Percentiles rank a stretch among this genome's conserved stretches.
phyloP scores from a whole-genome alignment of 2,113 vertebrate genomes.

The Limnothrissa miodon region DNA sequence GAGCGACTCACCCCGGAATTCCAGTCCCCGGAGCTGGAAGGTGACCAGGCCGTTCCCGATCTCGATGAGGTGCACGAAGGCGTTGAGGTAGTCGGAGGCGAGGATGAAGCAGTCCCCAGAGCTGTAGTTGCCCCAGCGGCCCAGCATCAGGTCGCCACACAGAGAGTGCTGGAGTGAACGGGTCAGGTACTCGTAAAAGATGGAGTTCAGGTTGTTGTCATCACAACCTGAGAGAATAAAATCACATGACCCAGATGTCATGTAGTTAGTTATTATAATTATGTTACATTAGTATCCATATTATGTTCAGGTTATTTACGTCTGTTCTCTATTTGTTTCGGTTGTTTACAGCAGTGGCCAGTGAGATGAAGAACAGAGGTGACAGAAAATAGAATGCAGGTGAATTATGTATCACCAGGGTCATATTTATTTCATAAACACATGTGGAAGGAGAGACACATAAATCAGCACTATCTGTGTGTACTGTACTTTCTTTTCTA shows the following conservation, averaged over 20 bases:
- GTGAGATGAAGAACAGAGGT: not conserved
- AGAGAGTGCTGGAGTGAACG: constrained; percentile 92
- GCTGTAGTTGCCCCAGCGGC: constrained; percentile 95
- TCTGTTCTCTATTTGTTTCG: not conserved
- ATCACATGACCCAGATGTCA: not conserved
- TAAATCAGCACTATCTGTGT: not conserved
- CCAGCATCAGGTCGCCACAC: constrained; percentile 90
- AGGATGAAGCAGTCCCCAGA: constrained; percentile 96
- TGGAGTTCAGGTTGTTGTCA: constrained; percentile 95
- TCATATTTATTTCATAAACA: not conserved
- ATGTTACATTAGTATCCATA: not conserved
- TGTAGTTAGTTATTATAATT: not conserved
- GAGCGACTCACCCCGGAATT: constrained; percentile 85
- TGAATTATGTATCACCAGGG: constrained; percentile 1
- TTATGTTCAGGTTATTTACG: not conserved
- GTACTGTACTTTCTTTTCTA: too few species aligned
- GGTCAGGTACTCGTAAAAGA: constrained; percentile 97
- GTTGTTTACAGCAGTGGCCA: not conserved
- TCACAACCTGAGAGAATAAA: constrained; percentile 78
- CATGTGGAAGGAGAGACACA: not conserved
- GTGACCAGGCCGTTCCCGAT: constrained; percentile 95
- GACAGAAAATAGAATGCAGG: not conserved
- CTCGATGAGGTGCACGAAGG: constrained; percentile 94
- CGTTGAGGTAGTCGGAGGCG: constrained; percentile 97
- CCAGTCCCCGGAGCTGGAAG: constrained; percentile 95